Percentiles rank a stretch among this genome's conserved stretches.
Evolutionary conservation across 2,797 vertebrate species (phyloP).

Genomic region (Botia almorhae): DNA sequence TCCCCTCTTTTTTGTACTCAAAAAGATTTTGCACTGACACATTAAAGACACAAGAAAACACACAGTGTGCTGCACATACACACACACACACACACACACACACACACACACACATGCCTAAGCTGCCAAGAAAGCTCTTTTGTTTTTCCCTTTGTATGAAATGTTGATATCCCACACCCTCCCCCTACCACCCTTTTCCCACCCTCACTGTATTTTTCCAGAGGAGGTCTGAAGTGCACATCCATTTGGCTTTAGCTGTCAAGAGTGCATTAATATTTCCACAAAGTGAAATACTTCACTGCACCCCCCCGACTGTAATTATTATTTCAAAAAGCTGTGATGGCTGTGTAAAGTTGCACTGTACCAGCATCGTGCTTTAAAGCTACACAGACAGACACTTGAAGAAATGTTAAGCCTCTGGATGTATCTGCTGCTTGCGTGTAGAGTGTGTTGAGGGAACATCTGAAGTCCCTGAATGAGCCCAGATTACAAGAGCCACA

Average conservation of each 20-base stretch:
- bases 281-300: not conserved
- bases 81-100: not conserved
- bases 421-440: not conserved
- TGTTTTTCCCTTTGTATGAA: conserved; percentile 10
- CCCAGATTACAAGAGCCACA: conserved; percentile 11
- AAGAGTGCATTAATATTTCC: conserved; percentile 20
- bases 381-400: not conserved
- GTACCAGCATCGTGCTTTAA: conserved; percentile 6
- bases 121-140: not conserved
- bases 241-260: conserved; percentile 6
- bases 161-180: conserved; percentile 1
- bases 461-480: conserved; percentile 29
- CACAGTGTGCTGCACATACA: not conserved
- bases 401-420: not conserved
- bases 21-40: not conserved
- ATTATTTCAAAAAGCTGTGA: conserved; percentile 22
- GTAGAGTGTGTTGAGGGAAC: conserved; percentile 21
- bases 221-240: conserved; percentile 1
- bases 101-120: not conserved
- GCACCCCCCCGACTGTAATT: not conserved
- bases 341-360: conserved; percentile 1
- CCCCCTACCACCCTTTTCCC: no score
- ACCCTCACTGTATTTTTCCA: not conserved
- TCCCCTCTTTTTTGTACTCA: not conserved
- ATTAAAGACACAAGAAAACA: not conserved